Conservation (phyloP, 1,140 invertebrate species). For the Drosophila bocqueti region DNA sequence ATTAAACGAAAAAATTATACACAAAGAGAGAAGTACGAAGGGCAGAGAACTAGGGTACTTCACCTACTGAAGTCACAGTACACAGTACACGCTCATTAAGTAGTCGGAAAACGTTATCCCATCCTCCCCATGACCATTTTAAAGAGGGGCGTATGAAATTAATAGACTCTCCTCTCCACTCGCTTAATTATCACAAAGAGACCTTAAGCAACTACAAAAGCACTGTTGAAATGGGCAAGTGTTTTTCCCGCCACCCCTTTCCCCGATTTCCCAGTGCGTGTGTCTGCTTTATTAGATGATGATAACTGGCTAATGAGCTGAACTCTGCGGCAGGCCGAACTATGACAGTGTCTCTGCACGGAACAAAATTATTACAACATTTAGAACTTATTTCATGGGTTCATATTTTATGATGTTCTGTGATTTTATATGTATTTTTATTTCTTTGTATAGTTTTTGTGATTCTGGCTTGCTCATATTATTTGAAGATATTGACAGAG, state of each 20-base stretch:
- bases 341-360: constrained; percentile 49
- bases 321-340: constrained; percentile 63
- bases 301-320: constrained; percentile 82
- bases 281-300: constrained; percentile 79
- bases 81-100: constrained; percentile 63
- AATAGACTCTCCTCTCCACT: constrained; percentile 72
- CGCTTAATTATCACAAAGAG: constrained; percentile 75
- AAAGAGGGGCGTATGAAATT: constrained; percentile 79
- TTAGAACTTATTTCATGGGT: too few relatives aligned
- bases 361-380: neutral
- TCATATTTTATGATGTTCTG: neutral
- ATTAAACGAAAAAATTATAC: constrained; percentile 21
- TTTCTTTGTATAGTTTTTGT: neutral
- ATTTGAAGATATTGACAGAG: neutral
- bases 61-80: constrained; percentile 51
- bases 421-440: neutral
- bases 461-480: neutral
- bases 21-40: constrained; percentile 12
- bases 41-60: constrained; percentile 31
- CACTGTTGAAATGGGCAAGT: constrained; percentile 73
- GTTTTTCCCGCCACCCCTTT: constrained; percentile 30
- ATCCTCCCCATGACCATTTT: constrained; percentile 48
- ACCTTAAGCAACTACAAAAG: constrained; percentile 29
- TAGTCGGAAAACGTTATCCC: constrained; percentile 64
- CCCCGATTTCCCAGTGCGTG: constrained; percentile 46